A percentile compares a stretch with the other conserved stretches of the same genome.
phyloP scores from a whole-genome alignment of 1,140 invertebrate genomes.

The Drosophila nasuta region DNA sequence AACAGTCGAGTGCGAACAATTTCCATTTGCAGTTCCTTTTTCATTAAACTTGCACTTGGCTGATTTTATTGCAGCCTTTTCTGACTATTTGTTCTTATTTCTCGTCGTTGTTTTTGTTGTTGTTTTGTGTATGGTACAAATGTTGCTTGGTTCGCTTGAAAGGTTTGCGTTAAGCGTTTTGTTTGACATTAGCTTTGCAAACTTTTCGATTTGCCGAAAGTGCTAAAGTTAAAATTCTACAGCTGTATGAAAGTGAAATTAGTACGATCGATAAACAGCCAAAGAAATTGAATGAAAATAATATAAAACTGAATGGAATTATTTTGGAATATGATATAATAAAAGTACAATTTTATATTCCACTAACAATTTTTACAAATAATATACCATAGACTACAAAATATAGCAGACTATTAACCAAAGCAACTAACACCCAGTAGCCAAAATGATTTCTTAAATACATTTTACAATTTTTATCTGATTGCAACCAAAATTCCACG shows the following conservation, averaged over 20 bases:
- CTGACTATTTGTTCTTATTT: slow-evolving; percentile 16
- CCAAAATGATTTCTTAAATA: too few relatives aligned
- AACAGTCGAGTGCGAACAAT: slow-evolving; percentile 28
- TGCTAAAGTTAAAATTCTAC: slow-evolving; percentile 52
- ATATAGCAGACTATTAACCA: too few relatives aligned
- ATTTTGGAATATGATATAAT: too few relatives aligned
- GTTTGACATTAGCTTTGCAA: slow-evolving; percentile 48
- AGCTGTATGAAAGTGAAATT: slow-evolving; percentile 6
- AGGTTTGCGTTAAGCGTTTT: slow-evolving; percentile 43
- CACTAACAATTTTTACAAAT: too few relatives aligned
- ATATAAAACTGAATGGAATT: neutral
- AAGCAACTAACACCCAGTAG: too few relatives aligned
- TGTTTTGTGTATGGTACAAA: slow-evolving; percentile 25
- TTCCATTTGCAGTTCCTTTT: slow-evolving; percentile 54
- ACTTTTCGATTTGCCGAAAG: slow-evolving; percentile 57
- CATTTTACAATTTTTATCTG: too few relatives aligned
- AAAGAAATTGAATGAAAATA: neutral
- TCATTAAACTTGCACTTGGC: slow-evolving; percentile 66
- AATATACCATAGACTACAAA: too few relatives aligned
- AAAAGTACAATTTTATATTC: too few relatives aligned
- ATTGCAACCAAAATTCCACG: too few relatives aligned
- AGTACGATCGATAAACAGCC: slow-evolving; percentile 2
- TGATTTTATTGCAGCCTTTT: slow-evolving; percentile 40
- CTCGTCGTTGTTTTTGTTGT: slow-evolving; percentile 16
- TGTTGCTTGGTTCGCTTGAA: slow-evolving; percentile 25